These are phyloP conservation scores for Norana najaformis DNA, from an alignment of 2,888 invertebrate genomes.

Conservation along the genomic window DNA sequence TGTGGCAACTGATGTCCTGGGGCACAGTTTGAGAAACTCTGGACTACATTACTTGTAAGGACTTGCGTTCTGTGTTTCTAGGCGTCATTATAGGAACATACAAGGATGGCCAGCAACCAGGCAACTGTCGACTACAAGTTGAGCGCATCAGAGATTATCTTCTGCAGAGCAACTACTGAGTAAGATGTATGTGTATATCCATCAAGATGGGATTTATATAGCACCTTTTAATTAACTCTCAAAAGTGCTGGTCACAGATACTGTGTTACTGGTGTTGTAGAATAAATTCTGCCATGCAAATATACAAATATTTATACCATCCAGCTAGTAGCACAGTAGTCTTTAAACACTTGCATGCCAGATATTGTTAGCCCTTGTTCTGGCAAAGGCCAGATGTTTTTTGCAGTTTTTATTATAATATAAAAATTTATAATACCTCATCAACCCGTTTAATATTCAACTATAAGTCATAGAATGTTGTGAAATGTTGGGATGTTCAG, in stretches of 20 bases:
- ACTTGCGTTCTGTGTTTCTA: conserved; percentile 15
- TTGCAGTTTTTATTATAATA: no score
- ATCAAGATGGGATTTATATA: neutral
- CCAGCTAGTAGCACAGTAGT: no score
- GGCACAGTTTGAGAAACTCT: no score
- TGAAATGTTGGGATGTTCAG: no score
- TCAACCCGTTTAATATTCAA: no score
- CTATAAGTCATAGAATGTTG: no score
- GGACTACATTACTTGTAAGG: neutral
- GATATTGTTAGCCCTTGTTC: no score
- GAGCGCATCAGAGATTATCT: conserved; percentile 40
- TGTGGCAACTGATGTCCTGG: no score
- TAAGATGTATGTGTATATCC: neutral
- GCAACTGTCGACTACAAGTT: conserved; percentile 38
- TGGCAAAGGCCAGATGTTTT: no score
- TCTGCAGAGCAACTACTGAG: conserved; percentile 35
- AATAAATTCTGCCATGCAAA: neutral
- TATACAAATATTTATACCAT: neutral
- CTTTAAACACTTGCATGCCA: no score
- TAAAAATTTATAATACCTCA: no score
- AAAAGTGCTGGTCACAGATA: neutral
- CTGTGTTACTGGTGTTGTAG: neutral
- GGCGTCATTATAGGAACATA: conserved; percentile 39
- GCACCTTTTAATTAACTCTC: neutral
- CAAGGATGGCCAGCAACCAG: conserved; percentile 37